Base-by-base conservation (phyloP, 2,888 invertebrate species). In the Physocephala rufipes region DNA sequence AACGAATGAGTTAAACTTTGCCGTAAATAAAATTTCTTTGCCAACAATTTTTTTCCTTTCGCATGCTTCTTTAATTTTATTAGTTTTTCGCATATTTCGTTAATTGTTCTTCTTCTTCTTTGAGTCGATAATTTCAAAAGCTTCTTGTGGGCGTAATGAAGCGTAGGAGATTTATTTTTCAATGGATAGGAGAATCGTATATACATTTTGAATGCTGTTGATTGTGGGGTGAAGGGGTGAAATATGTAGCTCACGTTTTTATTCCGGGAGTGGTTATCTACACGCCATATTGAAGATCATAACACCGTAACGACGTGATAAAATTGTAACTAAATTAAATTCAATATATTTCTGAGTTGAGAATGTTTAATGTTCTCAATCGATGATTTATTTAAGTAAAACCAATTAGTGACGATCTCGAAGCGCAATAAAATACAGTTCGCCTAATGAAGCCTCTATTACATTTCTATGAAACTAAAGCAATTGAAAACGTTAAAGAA, bases 1-100 rank as follows among this genome's bases (percentile, higher is more conserved):
- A 63, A 24, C 63, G 63, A 47, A 63, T 47, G 63, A 63, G 47
- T 63, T 63, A 15, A 24, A 47, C 47, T 63, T 47, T 9, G 63
- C 47, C 24, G 62, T 43, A 62, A 63, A 63, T 45, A 47, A 63
- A 47, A 63, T 36, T 9, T n/a, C n/a, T n/a, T n/a, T n/a, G 47
- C 21, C 24, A 45, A 26, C 15, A 26, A 62, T 63, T 45, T 43
- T 21, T 15, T 47, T 47, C 47, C 26, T 47, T 28, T 55, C 15
- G 13, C 24, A 36, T 49, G 2, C 49, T n/a, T 49, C 13, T 49
- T 49, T 19, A 5, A 16, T 19, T 49, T 4, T 49, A n/a, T n/a
- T 49, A 1, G 49, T n/a, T 47, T 47, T 16, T 12, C 47, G 12
- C 16, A 15, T 16, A 51, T 16, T 16, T 51, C 4, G 1, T 16